Evolutionary conservation across 2,113 vertebrate genomes (phyloP).

Genomic region (Gnathonemus longibarbis): DNA sequence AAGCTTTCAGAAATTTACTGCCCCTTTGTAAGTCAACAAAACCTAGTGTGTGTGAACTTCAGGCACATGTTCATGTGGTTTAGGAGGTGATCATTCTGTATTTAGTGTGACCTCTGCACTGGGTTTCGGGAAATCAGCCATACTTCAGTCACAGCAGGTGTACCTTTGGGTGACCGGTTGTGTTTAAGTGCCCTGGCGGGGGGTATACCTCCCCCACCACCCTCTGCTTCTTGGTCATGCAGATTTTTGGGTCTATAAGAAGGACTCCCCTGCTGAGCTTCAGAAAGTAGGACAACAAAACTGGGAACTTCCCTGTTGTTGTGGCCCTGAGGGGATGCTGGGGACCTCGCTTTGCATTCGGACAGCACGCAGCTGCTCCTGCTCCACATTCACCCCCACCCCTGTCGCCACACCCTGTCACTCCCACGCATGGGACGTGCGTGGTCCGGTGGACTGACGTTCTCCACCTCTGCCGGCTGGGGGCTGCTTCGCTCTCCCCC

Average conservation of each 20-base stretch:
- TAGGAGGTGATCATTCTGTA: background rate
- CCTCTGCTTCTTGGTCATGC: background rate
- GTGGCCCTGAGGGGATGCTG: background rate
- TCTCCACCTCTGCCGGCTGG: background rate
- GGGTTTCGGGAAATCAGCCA: background rate
- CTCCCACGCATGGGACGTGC: background rate
- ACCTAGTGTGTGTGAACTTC: background rate
- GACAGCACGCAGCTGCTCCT: slow-evolving; percentile 1
- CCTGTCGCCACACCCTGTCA: background rate
- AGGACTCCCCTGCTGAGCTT: background rate
- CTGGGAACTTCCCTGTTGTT: background rate
- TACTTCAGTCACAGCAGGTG: background rate
- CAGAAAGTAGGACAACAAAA: slow-evolving; percentile 14
- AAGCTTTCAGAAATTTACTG: too few relatives aligned
- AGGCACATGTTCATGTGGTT: background rate
- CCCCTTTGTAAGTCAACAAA: background rate
- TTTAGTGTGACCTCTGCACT: background rate
- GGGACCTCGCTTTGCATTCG: background rate
- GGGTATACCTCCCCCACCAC: background rate
- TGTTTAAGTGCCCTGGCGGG: background rate
- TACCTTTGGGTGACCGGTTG: background rate
- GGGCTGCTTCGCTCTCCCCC: background rate
- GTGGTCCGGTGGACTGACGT: background rate
- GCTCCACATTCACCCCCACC: background rate
- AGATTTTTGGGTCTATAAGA: background rate